These are phyloP conservation scores for Phainopepla nitens DNA, from an alignment of 2,113 vertebrate species.

Conservation along the genomic window DNA sequence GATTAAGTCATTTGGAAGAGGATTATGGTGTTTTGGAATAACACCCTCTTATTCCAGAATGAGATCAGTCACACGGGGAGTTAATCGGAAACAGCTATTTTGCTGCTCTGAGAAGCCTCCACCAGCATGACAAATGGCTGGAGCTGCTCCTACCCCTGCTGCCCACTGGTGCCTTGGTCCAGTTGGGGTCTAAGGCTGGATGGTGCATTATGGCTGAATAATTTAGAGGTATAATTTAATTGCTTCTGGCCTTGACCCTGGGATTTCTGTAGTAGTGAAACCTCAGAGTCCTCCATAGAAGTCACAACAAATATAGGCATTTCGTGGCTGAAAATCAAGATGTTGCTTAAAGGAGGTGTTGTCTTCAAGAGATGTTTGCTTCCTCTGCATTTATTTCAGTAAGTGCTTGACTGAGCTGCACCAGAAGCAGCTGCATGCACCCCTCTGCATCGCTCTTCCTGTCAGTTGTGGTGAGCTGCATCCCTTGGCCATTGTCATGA, in stretches of 20 bases:
- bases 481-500: background rate
- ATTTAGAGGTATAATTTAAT: background rate
- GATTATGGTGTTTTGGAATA: conserved; percentile 47
- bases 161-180: background rate
- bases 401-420: background rate
- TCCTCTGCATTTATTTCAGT: background rate
- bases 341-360: background rate
- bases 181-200: background rate
- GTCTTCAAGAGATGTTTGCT: background rate
- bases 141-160: background rate
- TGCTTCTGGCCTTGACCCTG: background rate
- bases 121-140: background rate
- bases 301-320: background rate
- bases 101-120: background rate
- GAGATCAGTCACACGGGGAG: conserved; percentile 32
- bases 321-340: background rate
- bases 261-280: background rate
- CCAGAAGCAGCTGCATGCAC: background rate
- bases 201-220: fast-evolving
- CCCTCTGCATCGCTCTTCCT: background rate
- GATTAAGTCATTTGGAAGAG: conserved; percentile 43
- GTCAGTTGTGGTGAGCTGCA: background rate
- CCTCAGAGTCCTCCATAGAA: background rate
- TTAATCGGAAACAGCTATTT: background rate
- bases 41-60: conserved; percentile 47